Evolutionary conservation across 2,888 invertebrate species (phyloP), one percentile per base, ranked within the genome.

Genomic region (Scrobipalpa atriplicella): DNA sequence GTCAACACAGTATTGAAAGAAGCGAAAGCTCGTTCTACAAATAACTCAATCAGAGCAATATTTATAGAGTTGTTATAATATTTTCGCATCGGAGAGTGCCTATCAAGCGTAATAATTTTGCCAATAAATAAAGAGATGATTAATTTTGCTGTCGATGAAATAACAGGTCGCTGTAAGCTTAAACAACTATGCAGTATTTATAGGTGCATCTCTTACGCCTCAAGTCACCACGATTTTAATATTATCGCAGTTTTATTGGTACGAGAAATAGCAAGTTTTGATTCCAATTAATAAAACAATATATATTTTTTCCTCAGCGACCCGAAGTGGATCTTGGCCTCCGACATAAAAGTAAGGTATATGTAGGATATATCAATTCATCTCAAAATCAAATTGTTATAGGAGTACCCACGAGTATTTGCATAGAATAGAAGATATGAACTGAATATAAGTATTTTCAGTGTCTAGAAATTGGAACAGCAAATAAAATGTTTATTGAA

Each of bases 71-170:
- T 39, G 36, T 1, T 47, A 6, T 16, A 51, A 51, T 62, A 16
- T 51, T 63, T 51, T 29, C 21, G 19, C 51, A 36, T 63, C 19
- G 11, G 39, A 10, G 41, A 51, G 66, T 66, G 68, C 63, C 67
- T 67, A 66, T 66, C 67, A 68, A 69, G 38, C 18, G 67, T 56
- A 64, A 65, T 66, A 66, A 65, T 68, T 70, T 67, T 56, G 2
- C 52, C 52, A 10, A 41, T 62, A 64, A 39, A 69, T 69, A 72
- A 68, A 43, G 69, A 43, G 52, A 36, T 21, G 60, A 62, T 66
- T 68, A 77, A 78, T 80, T 79, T 78, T 69, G 71, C 72, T 78
- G 76, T 79, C 80, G 75, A 74, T 75, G 72, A 70, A 70, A 78
- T 76, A 76, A 78, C 76, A 71, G 47, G 47, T 16, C 43, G 13